Evolutionary conservation across 2,797 vertebrate species (phyloP), one percentile per base, ranked within the genome.

Genomic region (Thalassophryne amazonica): DNA sequence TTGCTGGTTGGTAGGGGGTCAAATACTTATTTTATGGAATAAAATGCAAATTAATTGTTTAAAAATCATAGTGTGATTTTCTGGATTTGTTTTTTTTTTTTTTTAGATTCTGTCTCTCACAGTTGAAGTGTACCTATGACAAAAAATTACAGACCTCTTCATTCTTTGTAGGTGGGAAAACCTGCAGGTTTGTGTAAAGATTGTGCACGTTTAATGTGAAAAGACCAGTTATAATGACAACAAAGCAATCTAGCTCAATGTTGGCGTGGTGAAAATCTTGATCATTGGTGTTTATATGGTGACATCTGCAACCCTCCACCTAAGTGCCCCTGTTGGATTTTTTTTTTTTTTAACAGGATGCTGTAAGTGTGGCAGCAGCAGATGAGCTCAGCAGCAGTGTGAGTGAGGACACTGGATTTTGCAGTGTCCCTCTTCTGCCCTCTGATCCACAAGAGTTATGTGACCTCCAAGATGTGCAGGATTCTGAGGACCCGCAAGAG

Each of bases 331-430:
- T 60, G 2, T 59, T 21, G 78, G 63, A 39, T 36, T 48, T 47
- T 53, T 2, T 45, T 13, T 80, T 72, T 53, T 2, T 45, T 13
- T 80, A 72, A 12, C 90, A 99, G 97, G 94, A 97, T 39, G 68
- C 82, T 31, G 85, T 65, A n/a, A 92, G 91, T 73, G 73, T 89
- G 76, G 90, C 90, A 0, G 94, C 90, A 9, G 92, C 90, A 20
- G 96, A 98, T 20, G 94, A 94, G 66, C 86, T 94, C 60, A 94
- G 91, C 69, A 93, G 91, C 84, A 93, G 92, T 18, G 82, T 93
- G 53, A 96, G 95, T 56, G 95, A 96, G 61, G 96, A 97, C 75
- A 94, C 93, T 0, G 94, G 93, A 29, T 93, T 93, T 0, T 93
- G 92, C 66, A 85, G 92, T 0, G 94, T 92, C 34, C 83, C 92